phyloP scores from a whole-genome alignment of 2,113 vertebrate species.

The Cynoglossus semilaevis region DNA sequence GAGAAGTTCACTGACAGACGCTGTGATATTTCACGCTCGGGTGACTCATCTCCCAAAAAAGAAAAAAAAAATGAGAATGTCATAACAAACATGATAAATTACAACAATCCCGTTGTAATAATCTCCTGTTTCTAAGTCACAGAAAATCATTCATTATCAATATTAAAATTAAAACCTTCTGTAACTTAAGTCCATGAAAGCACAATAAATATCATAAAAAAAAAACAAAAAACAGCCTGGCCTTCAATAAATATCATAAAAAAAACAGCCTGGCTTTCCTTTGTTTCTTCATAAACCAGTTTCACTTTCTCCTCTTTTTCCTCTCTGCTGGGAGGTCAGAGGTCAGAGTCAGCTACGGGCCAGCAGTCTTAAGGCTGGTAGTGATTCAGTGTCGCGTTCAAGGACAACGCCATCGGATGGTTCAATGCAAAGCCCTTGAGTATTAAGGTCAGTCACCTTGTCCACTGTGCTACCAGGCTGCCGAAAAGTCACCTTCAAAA shows the following conservation, averaged over 20 bases:
- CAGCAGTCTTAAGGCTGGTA: constrained; percentile 25
- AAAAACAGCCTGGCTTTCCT: no score
- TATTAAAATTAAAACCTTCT: no score
- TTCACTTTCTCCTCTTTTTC: no score
- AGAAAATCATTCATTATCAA: no score
- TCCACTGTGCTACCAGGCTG: constrained; percentile 5
- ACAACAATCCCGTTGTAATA: no score
- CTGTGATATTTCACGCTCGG: constrained; percentile 36
- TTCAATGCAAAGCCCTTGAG: constrained; percentile 1
- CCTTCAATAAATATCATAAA: no score
- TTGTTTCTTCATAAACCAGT: no score
- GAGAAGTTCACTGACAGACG: constrained; percentile 26
- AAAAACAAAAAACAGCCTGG: no score
- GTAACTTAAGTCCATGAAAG: constrained; percentile 19
- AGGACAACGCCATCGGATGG: constrained; percentile 21
- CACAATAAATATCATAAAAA: no score
- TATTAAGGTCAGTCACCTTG: constrained; percentile 14
- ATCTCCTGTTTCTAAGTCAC: not conserved
- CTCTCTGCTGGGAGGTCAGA: constrained; percentile 26
- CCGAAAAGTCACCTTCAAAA: constrained; percentile 18
- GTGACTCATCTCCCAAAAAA: constrained; percentile 15
- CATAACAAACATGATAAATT: no score
- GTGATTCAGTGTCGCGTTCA: constrained; percentile 31
- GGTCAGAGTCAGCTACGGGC: constrained; percentile 32
- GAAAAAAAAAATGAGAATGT: constrained; percentile 32